Base-by-base conservation (phyloP, 2,888 invertebrate species). In the Biston betularia region DNA sequence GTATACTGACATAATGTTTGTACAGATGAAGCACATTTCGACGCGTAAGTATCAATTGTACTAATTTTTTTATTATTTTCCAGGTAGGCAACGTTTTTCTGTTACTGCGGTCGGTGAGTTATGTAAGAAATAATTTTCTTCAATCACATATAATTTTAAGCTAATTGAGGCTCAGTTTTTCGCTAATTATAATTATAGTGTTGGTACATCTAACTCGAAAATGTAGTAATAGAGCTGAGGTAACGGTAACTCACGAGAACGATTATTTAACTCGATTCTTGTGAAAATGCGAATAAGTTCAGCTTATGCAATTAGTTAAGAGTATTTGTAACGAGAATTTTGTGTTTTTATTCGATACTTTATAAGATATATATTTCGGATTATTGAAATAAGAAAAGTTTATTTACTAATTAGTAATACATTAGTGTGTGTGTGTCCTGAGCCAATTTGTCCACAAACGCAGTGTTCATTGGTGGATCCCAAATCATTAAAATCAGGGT, bases 211-310 rank as follows among this genome's bases (percentile, higher is more conserved):
- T n/a, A 14, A 35, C 24, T 56, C 24, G 34, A 24, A 48, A 65
- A 62, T 66, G 34, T 38, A 34, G 59, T 53, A 63, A 68, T 53
- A 71, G 66, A 57, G 34, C 15, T 77, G 73, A 70, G 54, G 65
- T 75, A 69, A 68, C 68, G 53, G 62, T 68, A 64, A 58, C 56
- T 74, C 73, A 76, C 74, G 71, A 72, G 64, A 55, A 67, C 71
- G 55, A 70, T 75, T 77, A 76, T 73, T 76, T 70, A 75, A 79
- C 64, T 65, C 53, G 40, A 57, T 60, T 75, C 66, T 77, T 75
- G 73, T 73, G 69, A 72, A 75, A 76, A 48, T 40, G 24, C n/a
- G n/a, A 61, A 63, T 68, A 65, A 34, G 7, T 38, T 63, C 38
- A 14, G 38, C 48, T 71, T 58, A 59, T 59, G 71, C 70, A 59